A percentile compares a stretch with the other conserved stretches of the same genome.
Conservation (phyloP, 2,888 invertebrate species). For the Crematogaster levior region DNA sequence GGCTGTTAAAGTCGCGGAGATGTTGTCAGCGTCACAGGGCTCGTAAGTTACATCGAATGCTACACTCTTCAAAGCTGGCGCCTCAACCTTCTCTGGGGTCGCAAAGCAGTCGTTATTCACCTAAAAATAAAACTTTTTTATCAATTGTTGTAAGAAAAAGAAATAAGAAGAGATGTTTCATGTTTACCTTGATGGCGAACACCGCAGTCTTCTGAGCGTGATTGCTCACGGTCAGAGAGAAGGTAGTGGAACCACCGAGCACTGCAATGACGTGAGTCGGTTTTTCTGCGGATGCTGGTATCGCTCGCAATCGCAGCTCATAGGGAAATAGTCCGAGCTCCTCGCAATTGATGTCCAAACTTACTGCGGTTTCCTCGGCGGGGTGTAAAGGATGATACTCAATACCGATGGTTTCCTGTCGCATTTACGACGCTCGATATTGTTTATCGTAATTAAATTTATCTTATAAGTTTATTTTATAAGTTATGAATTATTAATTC, state of each 20-base stretch:
- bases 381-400: constrained; percentile 73
- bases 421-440: not conserved
- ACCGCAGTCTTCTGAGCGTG: constrained; percentile 51
- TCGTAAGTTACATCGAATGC: constrained; percentile 75
- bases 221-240: constrained; percentile 72
- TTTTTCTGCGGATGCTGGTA: constrained; percentile 70
- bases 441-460: not conserved
- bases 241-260: constrained; percentile 69
- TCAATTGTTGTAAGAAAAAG: not conserved
- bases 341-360: constrained; percentile 66
- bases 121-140: constrained; percentile 55
- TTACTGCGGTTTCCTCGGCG: constrained; percentile 61
- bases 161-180: not conserved
- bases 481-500: not conserved
- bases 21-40: constrained; percentile 70
- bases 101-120: constrained; percentile 72
- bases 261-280: constrained; percentile 65
- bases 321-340: constrained; percentile 76
- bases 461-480: not conserved
- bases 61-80: constrained; percentile 54
- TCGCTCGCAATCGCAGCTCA: constrained; percentile 75
- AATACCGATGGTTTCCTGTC: constrained; percentile 69
- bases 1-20: constrained; percentile 67
- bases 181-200: constrained; percentile 72
- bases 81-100: constrained; percentile 59